These are phyloP conservation scores for Noctilio leporinus DNA, from an alignment of 2,113 vertebrate species.

Conservation along the genomic window DNA sequence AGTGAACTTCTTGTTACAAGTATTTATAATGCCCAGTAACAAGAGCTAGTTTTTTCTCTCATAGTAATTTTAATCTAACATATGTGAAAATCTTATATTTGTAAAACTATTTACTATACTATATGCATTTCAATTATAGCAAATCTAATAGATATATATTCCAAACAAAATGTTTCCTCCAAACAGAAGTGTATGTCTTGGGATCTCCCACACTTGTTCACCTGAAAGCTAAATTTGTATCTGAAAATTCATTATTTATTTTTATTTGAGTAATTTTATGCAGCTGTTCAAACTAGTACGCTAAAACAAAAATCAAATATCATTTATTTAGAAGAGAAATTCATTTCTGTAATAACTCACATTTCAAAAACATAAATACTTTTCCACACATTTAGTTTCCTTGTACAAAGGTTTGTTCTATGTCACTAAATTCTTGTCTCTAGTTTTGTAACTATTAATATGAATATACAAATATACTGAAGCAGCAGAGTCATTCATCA, in stretches of 20 bases:
- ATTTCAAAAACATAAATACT: slow-evolving; percentile 56
- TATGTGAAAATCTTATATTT: neutral
- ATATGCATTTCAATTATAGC: neutral
- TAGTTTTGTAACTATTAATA: slow-evolving; percentile 15
- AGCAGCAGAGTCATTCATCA: neutral
- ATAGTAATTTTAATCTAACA: neutral
- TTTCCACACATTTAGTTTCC: slow-evolving; percentile 13
- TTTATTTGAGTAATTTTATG: slow-evolving; percentile 41
- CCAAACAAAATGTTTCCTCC: neutral
- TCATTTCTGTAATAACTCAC: slow-evolving; percentile 54
- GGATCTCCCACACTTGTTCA: neutral
- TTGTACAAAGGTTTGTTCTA: slow-evolving; percentile 47
- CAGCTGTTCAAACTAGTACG: slow-evolving; percentile 51
- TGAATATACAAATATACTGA: slow-evolving; percentile 13
- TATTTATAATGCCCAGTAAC: neutral
- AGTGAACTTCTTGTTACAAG: neutral
- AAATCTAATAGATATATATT: neutral
- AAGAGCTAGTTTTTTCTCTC: neutral
- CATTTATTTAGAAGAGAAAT: slow-evolving; percentile 52
- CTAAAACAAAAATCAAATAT: slow-evolving; percentile 54
- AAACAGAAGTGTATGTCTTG: neutral
- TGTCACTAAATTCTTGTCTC: slow-evolving; percentile 31
- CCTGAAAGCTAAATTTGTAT: slow-evolving; percentile 37
- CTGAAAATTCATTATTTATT: slow-evolving; percentile 12
- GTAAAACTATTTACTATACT: neutral